Evolutionary conservation across 2,888 invertebrate species (phyloP).

Genomic region (Drosophila niveifrons): DNA sequence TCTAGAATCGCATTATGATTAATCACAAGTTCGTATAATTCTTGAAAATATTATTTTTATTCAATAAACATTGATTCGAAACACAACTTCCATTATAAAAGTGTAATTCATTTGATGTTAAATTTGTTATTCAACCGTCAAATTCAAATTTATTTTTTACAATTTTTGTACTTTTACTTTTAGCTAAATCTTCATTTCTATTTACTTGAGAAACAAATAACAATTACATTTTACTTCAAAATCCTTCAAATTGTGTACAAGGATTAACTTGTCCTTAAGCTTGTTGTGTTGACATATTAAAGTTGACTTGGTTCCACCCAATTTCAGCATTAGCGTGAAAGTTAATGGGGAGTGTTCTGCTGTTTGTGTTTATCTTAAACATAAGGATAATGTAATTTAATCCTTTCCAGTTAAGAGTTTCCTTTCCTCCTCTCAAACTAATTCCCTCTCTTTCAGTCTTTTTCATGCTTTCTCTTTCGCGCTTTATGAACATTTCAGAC

Average conservation of each 20-base stretch:
- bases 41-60: no score
- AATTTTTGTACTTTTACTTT: no score
- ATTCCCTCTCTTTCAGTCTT: neutral
- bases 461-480: neutral
- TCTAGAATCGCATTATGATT: no score
- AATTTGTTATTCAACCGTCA: no score
- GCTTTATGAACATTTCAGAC: neutral
- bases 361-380: slow-evolving; percentile 82
- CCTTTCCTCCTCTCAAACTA: neutral
- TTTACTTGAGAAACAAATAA: no score
- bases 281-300: slow-evolving; percentile 14
- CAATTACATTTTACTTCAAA: no score
- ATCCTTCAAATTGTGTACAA: neutral
- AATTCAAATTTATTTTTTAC: no score
- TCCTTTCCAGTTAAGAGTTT: slow-evolving; percentile 79
- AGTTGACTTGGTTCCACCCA: slow-evolving; percentile 9
- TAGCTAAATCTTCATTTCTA: no score
- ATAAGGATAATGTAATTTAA: slow-evolving; percentile 83
- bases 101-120: no score
- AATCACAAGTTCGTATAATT: no score
- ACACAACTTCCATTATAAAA: no score
- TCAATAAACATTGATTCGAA: no score
- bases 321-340: slow-evolving; percentile 19
- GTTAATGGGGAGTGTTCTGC: slow-evolving; percentile 26
- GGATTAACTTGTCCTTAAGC: neutral